Evolutionary conservation across 2,797 vertebrate genomes (phyloP), one percentile per base, ranked within the genome.

Genomic region (Trichosurus vulpecula): DNA sequence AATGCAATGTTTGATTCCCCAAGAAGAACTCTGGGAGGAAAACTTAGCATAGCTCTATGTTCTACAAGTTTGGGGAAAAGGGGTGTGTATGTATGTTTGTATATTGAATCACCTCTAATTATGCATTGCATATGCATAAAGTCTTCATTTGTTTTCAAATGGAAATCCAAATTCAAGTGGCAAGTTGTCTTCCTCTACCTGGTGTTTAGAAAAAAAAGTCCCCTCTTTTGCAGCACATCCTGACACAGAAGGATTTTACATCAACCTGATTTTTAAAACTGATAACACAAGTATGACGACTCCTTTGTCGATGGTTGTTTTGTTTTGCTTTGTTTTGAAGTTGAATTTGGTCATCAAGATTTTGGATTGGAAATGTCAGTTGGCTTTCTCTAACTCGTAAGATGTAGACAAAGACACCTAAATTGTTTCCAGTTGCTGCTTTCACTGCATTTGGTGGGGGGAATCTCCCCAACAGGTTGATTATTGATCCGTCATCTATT

Each of bases 111-210:
- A 61, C 31, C 94, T 91, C 94, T 94, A 92, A 95, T 74, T 90
- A 54, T 96, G 90, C 93, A 96, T 95, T 92, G 93, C 96, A 90
- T 96, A 95, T 19, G 54, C 91, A 91, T 94, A 93, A 96, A 91
- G 27, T 96, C 74, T 87, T 97, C 0, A 0, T 96, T 96, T 90
- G 56, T 93, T 51, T 87, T 56, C 90, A 95, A 95, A 94, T 92
- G 92, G 96, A 61, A 96, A 94, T 90, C 93, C 61, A 90, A 93
- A 93, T 30, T 81, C 22, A 94, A 95, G n/a, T 41, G 56, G 30
- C 51, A 56, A 81, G 27, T 3, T 91, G 61, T 94, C 54, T 25
- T 51, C n/a, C 41, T 97, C 94, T 81, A 92, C 90, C 94, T 95
- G 90, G 53, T 90, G 95, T 89, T 95, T 51, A 91, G 91, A 57